Evolutionary conservation across 1,140 invertebrate genomes (phyloP).

Genomic region (Metopolophium dirhodum): DNA sequence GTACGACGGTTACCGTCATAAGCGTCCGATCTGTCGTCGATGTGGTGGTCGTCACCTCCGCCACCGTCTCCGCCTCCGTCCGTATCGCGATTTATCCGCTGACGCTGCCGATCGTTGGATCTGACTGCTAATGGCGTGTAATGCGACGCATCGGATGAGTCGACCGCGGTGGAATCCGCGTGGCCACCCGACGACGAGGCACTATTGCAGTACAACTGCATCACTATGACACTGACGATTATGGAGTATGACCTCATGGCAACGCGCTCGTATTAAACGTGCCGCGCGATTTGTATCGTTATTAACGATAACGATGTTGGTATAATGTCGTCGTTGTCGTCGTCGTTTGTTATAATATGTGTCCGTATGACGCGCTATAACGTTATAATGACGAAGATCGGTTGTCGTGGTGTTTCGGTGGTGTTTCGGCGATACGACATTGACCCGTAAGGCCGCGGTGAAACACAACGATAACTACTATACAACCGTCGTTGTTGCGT

Average conservation of each 20-base stretch:
- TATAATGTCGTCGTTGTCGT: neutral
- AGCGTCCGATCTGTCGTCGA: neutral
- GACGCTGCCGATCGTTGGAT: neutral
- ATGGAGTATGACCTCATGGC: conserved; percentile 23
- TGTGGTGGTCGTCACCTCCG: neutral
- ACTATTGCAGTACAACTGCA: neutral
- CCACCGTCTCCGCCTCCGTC: neutral
- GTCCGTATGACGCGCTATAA: neutral
- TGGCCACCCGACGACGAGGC: neutral
- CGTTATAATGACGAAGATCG: neutral
- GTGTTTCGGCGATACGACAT: conserved; percentile 28
- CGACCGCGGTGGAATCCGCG: neutral
- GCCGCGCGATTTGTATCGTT: neutral
- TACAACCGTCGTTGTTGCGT: neutral
- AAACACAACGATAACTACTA: neutral
- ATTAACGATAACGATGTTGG: neutral
- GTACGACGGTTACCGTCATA: neutral
- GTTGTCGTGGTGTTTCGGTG: neutral
- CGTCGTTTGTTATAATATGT: neutral
- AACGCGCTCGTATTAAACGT: neutral
- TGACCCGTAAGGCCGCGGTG: conserved; percentile 13
- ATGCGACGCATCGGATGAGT: neutral
- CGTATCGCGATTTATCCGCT: neutral
- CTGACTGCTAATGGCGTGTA: neutral
- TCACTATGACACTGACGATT: neutral